These are phyloP conservation scores for Mobula hypostoma DNA, from an alignment of 2,113 vertebrate genomes.

Conservation along the genomic window DNA sequence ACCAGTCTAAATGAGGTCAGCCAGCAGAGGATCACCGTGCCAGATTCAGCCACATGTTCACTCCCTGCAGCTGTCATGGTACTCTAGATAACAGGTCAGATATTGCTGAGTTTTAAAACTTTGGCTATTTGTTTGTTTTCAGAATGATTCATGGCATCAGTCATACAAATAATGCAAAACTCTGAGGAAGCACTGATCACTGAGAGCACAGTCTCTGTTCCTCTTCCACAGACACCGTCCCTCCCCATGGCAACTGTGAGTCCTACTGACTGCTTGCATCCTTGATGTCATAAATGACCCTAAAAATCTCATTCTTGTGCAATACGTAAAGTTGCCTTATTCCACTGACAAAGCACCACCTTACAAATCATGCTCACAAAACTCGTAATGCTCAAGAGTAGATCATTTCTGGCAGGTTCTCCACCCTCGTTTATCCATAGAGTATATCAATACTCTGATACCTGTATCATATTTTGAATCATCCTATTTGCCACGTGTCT, in stretches of 20 bases:
- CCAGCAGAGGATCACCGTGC: conserved; percentile 42
- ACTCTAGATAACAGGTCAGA: not conserved
- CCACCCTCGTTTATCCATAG: not conserved
- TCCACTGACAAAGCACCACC: not conserved
- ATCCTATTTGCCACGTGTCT: not conserved
- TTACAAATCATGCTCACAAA: not conserved
- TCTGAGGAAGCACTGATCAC: not conserved
- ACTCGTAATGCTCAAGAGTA: not conserved
- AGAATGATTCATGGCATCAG: not conserved
- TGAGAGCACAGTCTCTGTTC: not conserved
- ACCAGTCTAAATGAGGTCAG: conserved; percentile 45
- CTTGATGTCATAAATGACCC: too few relatives aligned
- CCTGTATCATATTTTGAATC: too few relatives aligned
- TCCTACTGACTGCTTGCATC: too few relatives aligned
- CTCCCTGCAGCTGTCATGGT: conserved; percentile 41
- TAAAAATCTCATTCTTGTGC: not conserved
- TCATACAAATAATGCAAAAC: not conserved
- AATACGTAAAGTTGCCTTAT: not conserved
- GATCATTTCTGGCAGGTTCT: not conserved
- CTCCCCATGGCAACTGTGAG: too few relatives aligned
- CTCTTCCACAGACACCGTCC: too few relatives aligned
- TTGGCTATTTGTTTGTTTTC: not conserved
- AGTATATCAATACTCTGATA: not conserved
- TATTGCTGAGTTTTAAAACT: not conserved
- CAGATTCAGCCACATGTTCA: conserved; percentile 47